phyloP scores from a whole-genome alignment of 1,140 invertebrate species.

The Pararge aegeria region DNA sequence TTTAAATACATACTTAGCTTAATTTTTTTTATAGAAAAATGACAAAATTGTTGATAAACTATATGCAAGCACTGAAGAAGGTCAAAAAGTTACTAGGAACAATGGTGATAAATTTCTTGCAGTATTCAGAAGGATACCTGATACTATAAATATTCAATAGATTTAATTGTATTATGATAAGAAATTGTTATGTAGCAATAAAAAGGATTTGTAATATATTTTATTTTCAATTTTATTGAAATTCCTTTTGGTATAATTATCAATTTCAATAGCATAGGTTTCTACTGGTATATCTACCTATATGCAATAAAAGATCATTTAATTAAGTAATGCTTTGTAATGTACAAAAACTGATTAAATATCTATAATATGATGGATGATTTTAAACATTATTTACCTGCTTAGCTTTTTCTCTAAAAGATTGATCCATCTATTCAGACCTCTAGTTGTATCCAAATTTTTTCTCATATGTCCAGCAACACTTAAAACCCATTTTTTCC shows the following conservation, averaged over 20 bases:
- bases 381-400: slow-evolving; percentile 20
- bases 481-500: slow-evolving; percentile 51
- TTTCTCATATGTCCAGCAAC: slow-evolving; percentile 51
- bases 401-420: slow-evolving; percentile 61
- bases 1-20: slow-evolving; percentile 13
- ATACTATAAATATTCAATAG: too few relatives aligned
- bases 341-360: neutral
- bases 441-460: slow-evolving; percentile 49
- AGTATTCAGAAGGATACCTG: slow-evolving; percentile 88
- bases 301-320: too few relatives aligned
- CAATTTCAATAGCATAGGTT: too few relatives aligned
- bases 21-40: slow-evolving; percentile 79
- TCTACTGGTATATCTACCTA: too few relatives aligned
- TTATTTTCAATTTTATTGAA: neutral
- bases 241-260: too few relatives aligned
- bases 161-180: too few relatives aligned
- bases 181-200: too few relatives aligned
- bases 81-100: slow-evolving; percentile 98
- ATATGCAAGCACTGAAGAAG: slow-evolving; percentile 97
- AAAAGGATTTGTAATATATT: too few relatives aligned
- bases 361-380: too few relatives aligned
- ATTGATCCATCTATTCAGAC: slow-evolving; percentile 56
- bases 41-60: slow-evolving; percentile 95
- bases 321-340: too few relatives aligned
- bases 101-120: slow-evolving; percentile 96